Conservation (phyloP, 2,888 invertebrate genomes). For the Eupeodes luniger region DNA sequence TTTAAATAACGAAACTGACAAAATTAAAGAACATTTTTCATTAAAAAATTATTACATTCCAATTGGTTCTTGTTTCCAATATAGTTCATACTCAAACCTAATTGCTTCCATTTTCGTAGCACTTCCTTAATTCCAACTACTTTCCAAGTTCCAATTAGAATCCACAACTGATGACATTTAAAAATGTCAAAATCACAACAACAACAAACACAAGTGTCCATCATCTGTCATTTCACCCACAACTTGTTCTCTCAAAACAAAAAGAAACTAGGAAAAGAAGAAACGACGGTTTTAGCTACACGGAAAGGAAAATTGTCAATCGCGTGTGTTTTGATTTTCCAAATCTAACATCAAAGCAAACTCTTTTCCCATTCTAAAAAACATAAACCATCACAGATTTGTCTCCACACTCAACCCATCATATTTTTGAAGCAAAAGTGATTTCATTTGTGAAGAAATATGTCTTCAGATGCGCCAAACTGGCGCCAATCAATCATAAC, state of each 20-base stretch:
- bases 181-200: conserved; percentile 39
- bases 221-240: conserved; percentile 42
- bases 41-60: not conserved
- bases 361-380: conserved; percentile 21
- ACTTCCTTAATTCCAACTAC: not conserved
- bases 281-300: conserved; percentile 55
- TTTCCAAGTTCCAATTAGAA: conserved; percentile 25
- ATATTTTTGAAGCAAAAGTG: conserved; percentile 27
- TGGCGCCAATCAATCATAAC: conserved; percentile 90
- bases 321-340: conserved; percentile 62
- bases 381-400: not conserved
- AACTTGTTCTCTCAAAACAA: conserved; percentile 73
- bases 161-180: conserved; percentile 65
- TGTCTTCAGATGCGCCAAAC: conserved; percentile 83
- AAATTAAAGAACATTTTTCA: not conserved
- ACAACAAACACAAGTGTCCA: conserved; percentile 20
- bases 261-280: conserved; percentile 12
- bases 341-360: conserved; percentile 58
- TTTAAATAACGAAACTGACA: too few species aligned
- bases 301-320: conserved; percentile 63
- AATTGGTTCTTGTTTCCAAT: not conserved
- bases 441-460: conserved; percentile 68
- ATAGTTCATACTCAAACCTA: conserved; percentile 22
- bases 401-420: not conserved
- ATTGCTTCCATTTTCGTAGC: not conserved